Evolutionary conservation across 1,140 invertebrate genomes (phyloP).

Genomic region (Heterodera carotae): DNA sequence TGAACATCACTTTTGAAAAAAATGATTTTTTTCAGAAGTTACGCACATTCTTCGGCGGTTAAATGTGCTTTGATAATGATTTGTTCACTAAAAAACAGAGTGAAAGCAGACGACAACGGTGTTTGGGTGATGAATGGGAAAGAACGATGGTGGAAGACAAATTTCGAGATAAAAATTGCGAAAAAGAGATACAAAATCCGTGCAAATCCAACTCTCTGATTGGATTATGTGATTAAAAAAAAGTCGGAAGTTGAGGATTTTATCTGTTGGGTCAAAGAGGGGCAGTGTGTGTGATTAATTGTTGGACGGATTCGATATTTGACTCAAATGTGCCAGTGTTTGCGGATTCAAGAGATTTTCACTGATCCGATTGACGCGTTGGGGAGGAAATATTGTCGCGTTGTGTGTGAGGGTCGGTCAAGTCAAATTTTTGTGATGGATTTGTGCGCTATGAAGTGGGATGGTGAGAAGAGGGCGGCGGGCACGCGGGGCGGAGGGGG

Average conservation of each 20-base stretch:
- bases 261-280: too few relatives aligned
- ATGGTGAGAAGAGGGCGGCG: background rate
- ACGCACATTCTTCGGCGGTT: background rate
- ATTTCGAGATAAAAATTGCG: background rate
- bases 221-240: background rate
- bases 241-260: background rate
- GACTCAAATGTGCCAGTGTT: too few relatives aligned
- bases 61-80: background rate
- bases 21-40: background rate
- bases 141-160: background rate
- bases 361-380: background rate
- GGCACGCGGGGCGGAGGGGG: background rate
- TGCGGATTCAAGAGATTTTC: background rate
- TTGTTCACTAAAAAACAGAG: background rate
- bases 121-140: background rate
- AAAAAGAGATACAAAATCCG: background rate
- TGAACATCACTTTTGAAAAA: background rate
- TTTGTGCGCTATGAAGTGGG: background rate
- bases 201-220: background rate
- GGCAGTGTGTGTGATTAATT: too few relatives aligned
- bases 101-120: background rate
- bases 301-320: too few relatives aligned
- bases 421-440: background rate
- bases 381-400: background rate
- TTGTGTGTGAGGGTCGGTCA: background rate